phyloP scores from a whole-genome alignment of 2,113 vertebrate genomes.

The Cavia porcellus region DNA sequence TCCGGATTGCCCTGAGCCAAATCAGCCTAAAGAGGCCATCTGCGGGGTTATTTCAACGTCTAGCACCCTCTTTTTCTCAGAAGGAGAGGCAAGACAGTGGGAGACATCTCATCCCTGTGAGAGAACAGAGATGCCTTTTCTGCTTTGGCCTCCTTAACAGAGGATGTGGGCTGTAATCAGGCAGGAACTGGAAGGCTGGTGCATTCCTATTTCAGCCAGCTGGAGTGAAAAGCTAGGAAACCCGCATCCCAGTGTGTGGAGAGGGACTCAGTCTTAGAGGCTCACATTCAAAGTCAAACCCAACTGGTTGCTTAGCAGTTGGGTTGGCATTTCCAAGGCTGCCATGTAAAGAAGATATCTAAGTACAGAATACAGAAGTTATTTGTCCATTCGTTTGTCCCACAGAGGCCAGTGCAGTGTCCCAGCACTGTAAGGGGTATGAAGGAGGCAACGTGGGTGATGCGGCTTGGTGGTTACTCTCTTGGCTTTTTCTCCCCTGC shows the following conservation, averaged over 20 bases:
- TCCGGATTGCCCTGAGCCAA: fast-evolving
- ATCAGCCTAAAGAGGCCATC: background rate
- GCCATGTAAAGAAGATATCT: background rate
- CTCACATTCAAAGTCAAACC: background rate
- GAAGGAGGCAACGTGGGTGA: background rate
- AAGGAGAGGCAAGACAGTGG: background rate
- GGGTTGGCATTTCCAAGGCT: background rate
- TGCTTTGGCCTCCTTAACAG: fast-evolving
- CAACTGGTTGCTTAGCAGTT: background rate
- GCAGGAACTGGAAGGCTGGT: background rate
- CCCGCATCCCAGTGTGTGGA: background rate
- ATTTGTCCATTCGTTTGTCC: fast-evolving
- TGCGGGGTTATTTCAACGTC: background rate
- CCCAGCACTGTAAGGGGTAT: fast-evolving
- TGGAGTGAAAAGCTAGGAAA: background rate
- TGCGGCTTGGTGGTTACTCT: fast-evolving
- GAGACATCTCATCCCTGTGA: background rate
- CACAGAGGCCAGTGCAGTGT: background rate
- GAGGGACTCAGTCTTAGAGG: background rate
- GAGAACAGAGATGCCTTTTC: background rate
- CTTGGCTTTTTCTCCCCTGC: no score
- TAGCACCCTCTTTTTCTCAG: background rate
- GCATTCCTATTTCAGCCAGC: background rate
- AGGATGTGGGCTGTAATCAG: slow-evolving; percentile 57
- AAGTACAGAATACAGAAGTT: background rate